Percentiles rank a stretch among this genome's conserved stretches.
Evolutionary conservation across 2,888 invertebrate genomes (phyloP).

Genomic region (Drosophila testacea): DNA sequence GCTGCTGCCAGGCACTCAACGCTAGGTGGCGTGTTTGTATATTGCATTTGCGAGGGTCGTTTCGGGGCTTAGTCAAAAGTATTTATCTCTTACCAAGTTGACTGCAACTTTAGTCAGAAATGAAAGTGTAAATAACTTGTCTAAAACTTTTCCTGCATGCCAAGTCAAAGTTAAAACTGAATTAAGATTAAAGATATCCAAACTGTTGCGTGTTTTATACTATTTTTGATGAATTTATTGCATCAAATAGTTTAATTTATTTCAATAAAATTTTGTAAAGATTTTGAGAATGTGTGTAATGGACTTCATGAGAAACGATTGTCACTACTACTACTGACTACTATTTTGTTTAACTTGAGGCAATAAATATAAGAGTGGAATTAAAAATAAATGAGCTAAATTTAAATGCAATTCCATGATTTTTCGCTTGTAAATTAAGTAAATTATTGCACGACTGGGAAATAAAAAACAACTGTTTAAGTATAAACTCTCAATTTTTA

Average conservation of each 20-base stretch:
- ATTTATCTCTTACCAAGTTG: constrained; percentile 13
- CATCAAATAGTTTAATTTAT: not conserved
- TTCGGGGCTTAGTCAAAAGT: constrained; percentile 33
- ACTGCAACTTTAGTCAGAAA: constrained; percentile 15
- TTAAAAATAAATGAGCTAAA: not conserved
- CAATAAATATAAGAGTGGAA: not conserved
- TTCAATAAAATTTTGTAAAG: not conserved
- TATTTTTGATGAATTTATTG: not conserved
- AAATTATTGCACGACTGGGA: not conserved
- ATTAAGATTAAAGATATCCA: not conserved
- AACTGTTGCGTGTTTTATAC: not conserved
- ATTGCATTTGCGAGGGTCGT: constrained; percentile 57
- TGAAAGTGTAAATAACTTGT: constrained; percentile 26
- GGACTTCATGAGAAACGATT: not conserved
- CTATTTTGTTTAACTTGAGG: no score
- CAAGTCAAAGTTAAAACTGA: constrained; percentile 3
- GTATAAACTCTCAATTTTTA: not conserved
- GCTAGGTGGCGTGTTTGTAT: constrained; percentile 51
- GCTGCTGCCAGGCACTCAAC: constrained; percentile 22
- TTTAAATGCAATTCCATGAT: not conserved
- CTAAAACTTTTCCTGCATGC: constrained; percentile 29
- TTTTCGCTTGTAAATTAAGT: not conserved
- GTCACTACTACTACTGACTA: no score
- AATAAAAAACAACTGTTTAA: not conserved
- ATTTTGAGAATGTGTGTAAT: no score